A percentile compares a stretch with the other conserved stretches of the same genome.
Evolutionary conservation across 2,113 vertebrate genomes (phyloP).

Genomic region (Prinia subflava): DNA sequence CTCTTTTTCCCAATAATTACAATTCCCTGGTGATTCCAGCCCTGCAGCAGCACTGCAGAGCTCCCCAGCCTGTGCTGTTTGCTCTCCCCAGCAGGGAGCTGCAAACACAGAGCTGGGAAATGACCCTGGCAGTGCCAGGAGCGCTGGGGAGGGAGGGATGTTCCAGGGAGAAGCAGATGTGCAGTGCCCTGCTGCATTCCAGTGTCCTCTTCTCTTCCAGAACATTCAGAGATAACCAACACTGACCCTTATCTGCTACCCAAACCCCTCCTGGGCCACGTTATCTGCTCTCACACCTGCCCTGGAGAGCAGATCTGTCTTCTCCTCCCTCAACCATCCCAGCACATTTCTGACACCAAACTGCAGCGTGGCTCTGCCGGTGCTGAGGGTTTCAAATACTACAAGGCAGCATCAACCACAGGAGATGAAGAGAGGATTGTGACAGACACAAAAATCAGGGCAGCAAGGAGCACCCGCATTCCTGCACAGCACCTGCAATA

Average conservation of each 20-base stretch:
- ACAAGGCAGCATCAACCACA: background rate
- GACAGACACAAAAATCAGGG: background rate
- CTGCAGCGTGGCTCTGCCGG: rapidly evolving
- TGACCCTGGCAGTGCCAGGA: background rate
- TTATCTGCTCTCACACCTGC: background rate
- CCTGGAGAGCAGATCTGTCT: background rate
- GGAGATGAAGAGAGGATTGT: background rate
- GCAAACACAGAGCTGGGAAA: background rate
- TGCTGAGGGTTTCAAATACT: background rate
- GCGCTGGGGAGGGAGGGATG: background rate
- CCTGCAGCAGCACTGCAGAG: background rate
- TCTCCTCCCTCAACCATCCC: background rate
- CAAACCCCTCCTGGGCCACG: background rate
- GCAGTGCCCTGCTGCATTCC: rapidly evolving
- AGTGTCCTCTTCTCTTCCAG: background rate
- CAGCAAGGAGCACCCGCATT: rapidly evolving
- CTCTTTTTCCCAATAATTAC: background rate
- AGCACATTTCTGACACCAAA: background rate
- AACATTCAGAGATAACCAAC: background rate
- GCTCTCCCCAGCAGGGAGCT: background rate
- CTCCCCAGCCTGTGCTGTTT: background rate
- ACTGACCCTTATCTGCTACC: background rate
- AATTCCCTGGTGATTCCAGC: background rate
- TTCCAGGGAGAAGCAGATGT: background rate
- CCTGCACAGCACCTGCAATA: background rate